phyloP scores from a whole-genome alignment of 2,797 vertebrate species.

The Pelobates cultripes region DNA sequence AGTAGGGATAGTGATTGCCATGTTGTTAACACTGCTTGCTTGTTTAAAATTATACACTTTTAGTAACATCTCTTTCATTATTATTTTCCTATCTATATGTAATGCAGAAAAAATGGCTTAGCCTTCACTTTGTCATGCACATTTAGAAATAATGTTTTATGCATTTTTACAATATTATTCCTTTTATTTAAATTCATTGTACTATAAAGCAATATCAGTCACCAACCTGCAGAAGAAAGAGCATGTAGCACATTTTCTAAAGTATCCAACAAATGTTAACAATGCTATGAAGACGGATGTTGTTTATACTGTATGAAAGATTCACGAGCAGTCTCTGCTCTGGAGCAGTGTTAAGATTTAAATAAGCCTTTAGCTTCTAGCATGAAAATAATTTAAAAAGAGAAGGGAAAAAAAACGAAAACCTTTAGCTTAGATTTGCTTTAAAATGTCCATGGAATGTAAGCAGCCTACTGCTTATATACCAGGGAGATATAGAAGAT shows the following conservation, averaged over 20 bases:
- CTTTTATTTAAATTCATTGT: background rate
- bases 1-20: too few relatives aligned
- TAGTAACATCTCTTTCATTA: too few relatives aligned
- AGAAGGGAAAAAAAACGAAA: conserved; percentile 42
- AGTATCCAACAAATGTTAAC: conserved; percentile 75
- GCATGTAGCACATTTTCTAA: conserved; percentile 59
- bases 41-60: too few relatives aligned
- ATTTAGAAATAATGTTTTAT: too few relatives aligned
- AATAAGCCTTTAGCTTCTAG: conserved; percentile 71
- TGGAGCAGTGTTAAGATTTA: conserved; percentile 66
- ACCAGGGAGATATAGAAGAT: background rate
- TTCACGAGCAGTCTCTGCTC: conserved; percentile 68
- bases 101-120: background rate
- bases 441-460: background rate
- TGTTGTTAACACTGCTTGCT: too few relatives aligned
- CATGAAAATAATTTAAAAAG: conserved; percentile 62
- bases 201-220: background rate
- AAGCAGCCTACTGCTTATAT: background rate
- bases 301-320: conserved; percentile 75
- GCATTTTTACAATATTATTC: too few relatives aligned
- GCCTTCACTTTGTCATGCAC: too few relatives aligned
- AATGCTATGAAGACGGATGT: conserved; percentile 73
- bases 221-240: conserved; percentile 66
- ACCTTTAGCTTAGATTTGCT: conserved; percentile 63
- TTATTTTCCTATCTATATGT: too few relatives aligned